Conservation (phyloP, 2,797 vertebrate species). For the Arctocebus calabarensis region DNA sequence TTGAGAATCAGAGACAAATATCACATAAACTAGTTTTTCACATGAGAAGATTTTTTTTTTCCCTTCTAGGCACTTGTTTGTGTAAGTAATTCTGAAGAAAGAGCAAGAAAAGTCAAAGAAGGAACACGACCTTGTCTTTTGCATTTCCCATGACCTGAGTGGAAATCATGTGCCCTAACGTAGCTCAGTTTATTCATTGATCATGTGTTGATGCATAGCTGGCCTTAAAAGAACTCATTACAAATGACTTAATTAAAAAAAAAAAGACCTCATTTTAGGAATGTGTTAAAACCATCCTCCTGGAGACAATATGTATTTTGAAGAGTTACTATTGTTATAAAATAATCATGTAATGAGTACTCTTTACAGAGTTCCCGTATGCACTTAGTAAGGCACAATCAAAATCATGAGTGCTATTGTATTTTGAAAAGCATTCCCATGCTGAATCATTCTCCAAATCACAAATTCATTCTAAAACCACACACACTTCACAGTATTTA, state of each 20-base stretch:
- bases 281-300: neutral
- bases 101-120: no score
- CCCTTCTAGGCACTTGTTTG: no score
- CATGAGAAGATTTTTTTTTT: no score
- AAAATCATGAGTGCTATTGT: neutral
- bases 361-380: neutral
- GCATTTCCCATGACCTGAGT: neutral
- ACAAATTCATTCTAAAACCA: conserved; percentile 33
- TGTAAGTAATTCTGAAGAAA: no score
- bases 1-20: no score
- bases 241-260: no score
- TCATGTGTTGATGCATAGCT: neutral
- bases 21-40: no score
- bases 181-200: neutral
- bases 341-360: neutral
- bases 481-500: conserved; percentile 48
- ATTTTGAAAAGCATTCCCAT: neutral
- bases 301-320: neutral
- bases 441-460: neutral
- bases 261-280: neutral
- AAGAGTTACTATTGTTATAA: neutral
- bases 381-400: neutral
- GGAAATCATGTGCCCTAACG: neutral
- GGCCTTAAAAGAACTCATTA: neutral
- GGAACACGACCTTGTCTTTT: no score